Percentiles rank a stretch among this genome's conserved stretches.
Conservation (phyloP, 2,797 vertebrate species). For the Sciurus carolinensis region DNA sequence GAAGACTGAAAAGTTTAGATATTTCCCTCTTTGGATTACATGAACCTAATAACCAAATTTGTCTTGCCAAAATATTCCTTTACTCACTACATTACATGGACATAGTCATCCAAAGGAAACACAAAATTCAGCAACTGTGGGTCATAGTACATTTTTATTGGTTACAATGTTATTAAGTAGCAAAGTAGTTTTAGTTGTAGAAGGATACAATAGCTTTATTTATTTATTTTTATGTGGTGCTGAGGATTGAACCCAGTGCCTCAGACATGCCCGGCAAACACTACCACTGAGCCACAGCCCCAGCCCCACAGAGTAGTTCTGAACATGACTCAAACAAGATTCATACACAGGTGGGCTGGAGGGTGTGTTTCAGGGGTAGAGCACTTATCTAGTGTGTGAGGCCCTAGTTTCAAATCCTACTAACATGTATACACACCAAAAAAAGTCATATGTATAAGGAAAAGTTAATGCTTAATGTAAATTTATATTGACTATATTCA, state of each 20-base stretch:
- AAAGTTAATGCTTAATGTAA: background rate
- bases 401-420: background rate
- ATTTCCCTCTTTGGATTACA: background rate
- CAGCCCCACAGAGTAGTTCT: background rate
- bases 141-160: conserved; percentile 28
- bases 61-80: background rate
- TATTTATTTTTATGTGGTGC: no score
- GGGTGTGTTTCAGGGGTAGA: background rate
- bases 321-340: background rate
- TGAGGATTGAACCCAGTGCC: no score
- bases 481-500: background rate
- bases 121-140: background rate
- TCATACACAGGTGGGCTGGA: background rate
- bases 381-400: background rate
- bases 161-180: background rate
- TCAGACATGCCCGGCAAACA: no score
- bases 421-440: background rate
- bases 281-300: no score
- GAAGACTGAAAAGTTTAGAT: background rate
- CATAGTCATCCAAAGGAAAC: background rate
- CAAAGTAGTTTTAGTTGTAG: background rate
- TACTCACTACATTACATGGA: conserved; percentile 3
- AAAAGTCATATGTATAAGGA: background rate
- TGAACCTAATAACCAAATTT: conserved; percentile 2
- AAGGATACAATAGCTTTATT: no score